These are phyloP conservation scores for Squalus acanthias DNA, from an alignment of 2,797 vertebrate species.

Conservation along the genomic window DNA sequence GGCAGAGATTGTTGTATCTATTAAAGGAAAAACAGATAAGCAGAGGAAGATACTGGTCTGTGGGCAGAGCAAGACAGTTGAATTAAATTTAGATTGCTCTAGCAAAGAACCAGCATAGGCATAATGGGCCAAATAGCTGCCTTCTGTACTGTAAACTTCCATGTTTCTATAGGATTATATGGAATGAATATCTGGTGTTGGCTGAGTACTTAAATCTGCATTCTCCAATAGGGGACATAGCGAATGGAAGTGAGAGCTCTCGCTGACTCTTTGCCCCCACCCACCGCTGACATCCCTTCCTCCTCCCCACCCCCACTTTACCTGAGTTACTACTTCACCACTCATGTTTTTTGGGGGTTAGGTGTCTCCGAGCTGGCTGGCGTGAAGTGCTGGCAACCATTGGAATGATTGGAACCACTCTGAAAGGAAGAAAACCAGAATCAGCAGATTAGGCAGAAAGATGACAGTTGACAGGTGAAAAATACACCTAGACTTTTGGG, in stretches of 20 bases:
- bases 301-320: not conserved
- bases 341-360: not conserved
- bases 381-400: not conserved
- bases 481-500: not conserved
- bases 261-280: not conserved
- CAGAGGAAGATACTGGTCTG: not conserved
- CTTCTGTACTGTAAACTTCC: not conserved
- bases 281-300: no score
- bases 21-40: not conserved
- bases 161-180: not conserved
- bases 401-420: not conserved
- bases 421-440: not conserved
- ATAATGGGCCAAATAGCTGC: not conserved
- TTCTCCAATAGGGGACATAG: not conserved
- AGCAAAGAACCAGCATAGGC: not conserved
- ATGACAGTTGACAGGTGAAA: not conserved
- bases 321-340: not conserved
- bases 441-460: not conserved
- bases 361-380: not conserved
- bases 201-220: not conserved
- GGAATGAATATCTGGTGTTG: not conserved
- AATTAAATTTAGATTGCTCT: not conserved
- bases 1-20: not conserved
- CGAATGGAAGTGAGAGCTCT: not conserved
- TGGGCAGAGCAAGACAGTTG: not conserved